These are phyloP conservation scores for Paramisgurnus dabryanus DNA, from an alignment of 2,113 vertebrate genomes.

Conservation along the genomic window DNA sequence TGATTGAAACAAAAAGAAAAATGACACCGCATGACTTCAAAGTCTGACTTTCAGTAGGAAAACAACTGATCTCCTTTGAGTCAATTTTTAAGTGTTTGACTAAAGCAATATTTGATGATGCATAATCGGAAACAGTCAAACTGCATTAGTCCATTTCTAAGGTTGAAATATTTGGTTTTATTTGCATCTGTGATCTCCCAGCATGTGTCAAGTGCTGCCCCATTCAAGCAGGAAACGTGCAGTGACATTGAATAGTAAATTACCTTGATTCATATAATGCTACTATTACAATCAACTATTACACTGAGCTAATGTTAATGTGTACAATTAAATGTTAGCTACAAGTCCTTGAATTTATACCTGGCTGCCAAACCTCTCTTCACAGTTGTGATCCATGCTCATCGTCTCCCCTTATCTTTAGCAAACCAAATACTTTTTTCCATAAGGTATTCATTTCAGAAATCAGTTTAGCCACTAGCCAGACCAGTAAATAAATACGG, in stretches of 20 bases:
- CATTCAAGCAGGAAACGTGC: constrained; percentile 12
- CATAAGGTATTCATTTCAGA: no score
- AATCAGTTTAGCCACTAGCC: no score
- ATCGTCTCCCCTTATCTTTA: no score
- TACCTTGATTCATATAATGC: no score
- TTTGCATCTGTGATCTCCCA: constrained; percentile 1
- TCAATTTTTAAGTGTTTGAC: not conserved
- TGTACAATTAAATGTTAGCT: no score
- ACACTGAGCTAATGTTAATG: no score
- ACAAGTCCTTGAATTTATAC: no score
- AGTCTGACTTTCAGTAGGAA: not conserved
- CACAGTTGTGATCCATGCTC: no score
- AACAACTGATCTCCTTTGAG: not conserved
- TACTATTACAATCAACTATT: no score
- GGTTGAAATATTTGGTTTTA: constrained; percentile 7
- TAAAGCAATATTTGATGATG: not conserved
- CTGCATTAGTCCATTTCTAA: not conserved
- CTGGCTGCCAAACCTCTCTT: no score
- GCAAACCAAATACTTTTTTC: no score
- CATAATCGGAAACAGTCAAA: not conserved
- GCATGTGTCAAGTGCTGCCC: not conserved
- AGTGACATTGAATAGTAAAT: not conserved
- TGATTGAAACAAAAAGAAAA: not conserved
- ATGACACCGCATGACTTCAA: not conserved
- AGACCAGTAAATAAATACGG: no score